Base-by-base conservation (phyloP, 1,140 invertebrate species). In the Wiebesia pumilae region DNA sequence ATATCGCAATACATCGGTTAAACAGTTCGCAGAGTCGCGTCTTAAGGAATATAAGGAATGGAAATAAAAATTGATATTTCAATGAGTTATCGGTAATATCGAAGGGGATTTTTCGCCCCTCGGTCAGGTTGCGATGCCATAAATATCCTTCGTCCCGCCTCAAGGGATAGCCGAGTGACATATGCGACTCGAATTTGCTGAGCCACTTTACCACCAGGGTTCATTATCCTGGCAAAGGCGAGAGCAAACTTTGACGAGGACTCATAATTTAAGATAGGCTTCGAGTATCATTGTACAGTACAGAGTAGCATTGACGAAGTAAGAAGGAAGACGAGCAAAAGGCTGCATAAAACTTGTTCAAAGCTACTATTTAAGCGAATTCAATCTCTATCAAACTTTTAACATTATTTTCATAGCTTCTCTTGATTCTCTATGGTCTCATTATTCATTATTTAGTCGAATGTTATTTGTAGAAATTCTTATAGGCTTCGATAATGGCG, bases 231-330 rank as follows among this genome's bases (percentile, higher is more conserved):
- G 54, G 40, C 21, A 54, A n/a, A 30, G 43, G 10, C 27, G 21
- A n/a, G 35, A 16, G 54, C 69, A 77, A 84, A 84, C 82, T 75
- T 69, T 33, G 65, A 69, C 16, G 30, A 47, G 33, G 65, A 58
- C n/a, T 65, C 27, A 81, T 16, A 40, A 40, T 69, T 67, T 81
- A 81, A 81, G 80, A 40, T 81, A 54, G 40, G 62, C 80, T 51
- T 21, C 62, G 38, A 24, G 30, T 30, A 35, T n/a, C n/a, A n/a
- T n/a, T n/a, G n/a, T n/a, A n/a, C n/a, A 40, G 65, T 47, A 69
- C 38, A 69, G 40, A 35, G 27, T 27, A 81, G 62, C 78, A 62
- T 75, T 19, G 43, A 71, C n/a, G 47, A 83, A 27, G 43, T 35
- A 73, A 27, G 24, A 62, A 62, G 58, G 14, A 3, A 54, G 1